These are phyloP conservation scores for Enoplolaimus lenunculus DNA, from an alignment of 2,888 invertebrate species.

Conservation along the genomic window DNA sequence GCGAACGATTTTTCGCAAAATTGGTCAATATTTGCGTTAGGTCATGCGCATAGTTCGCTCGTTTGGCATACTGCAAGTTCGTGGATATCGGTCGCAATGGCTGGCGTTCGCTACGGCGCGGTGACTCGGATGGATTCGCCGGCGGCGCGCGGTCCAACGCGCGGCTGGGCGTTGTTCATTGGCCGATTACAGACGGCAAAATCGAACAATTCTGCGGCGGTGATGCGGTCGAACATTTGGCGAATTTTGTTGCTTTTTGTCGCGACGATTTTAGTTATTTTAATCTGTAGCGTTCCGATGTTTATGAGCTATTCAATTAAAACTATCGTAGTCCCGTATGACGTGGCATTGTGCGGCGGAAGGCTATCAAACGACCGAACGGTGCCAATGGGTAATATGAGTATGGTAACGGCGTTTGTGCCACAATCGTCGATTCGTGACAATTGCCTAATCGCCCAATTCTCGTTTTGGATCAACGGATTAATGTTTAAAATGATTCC, in stretches of 20 bases:
- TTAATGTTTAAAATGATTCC: constrained; percentile 43
- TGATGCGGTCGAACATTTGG: too few species aligned
- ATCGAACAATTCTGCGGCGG: background rate
- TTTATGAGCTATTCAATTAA: background rate
- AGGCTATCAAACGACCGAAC: background rate
- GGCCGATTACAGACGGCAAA: too few species aligned
- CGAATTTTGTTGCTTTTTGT: background rate
- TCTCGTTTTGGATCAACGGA: constrained; percentile 32
- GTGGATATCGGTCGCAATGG: constrained; percentile 46
- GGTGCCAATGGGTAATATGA: background rate
- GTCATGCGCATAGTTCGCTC: constrained; percentile 45
- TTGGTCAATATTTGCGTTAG: constrained; percentile 44
- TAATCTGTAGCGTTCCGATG: background rate
- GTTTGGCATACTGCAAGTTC: constrained; percentile 45
- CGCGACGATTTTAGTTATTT: background rate
- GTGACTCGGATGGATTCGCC: constrained; percentile 29
- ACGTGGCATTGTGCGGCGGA: background rate
- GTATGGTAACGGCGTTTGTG: background rate
- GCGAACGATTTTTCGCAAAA: constrained; percentile 34
- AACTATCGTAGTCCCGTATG: background rate
- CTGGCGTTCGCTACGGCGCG: constrained; percentile 45
- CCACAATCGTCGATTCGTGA: background rate
- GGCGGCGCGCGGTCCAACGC: background rate
- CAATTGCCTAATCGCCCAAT: background rate
- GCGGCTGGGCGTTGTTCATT: too few species aligned